Evolutionary conservation across 2,888 invertebrate genomes (phyloP).

Genomic region (Cylindroiulus punctatus): DNA sequence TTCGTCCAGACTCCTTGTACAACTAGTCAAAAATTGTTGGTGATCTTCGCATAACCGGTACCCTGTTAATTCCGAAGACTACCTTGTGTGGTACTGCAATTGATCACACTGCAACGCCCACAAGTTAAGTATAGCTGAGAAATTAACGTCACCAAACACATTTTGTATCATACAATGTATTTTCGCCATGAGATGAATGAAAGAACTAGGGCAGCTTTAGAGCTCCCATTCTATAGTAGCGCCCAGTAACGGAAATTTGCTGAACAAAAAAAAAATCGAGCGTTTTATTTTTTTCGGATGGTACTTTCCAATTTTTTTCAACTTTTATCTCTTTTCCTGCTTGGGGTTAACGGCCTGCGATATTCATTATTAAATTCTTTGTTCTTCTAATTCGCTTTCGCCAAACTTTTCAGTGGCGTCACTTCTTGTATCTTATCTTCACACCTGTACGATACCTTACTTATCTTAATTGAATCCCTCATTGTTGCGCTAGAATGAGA

Average conservation of each 20-base stretch:
- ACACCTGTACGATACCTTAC: constrained; percentile 37
- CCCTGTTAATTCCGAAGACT: too few species aligned
- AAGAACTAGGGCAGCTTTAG: neutral
- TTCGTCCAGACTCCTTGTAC: too few species aligned
- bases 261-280: neutral
- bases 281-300: neutral
- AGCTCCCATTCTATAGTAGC: neutral
- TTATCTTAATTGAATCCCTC: constrained; percentile 44
- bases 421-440: constrained; percentile 42
- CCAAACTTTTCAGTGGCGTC: constrained; percentile 17
- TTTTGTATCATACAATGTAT: too few species aligned
- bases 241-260: neutral
- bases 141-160: too few species aligned
- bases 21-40: too few species aligned
- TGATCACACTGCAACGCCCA: too few species aligned
- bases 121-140: too few species aligned
- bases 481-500: constrained; percentile 34
- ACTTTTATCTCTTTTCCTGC: neutral
- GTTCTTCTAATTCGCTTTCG: constrained; percentile 2
- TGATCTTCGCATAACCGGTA: too few species aligned
- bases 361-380: constrained; percentile 28
- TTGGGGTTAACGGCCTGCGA: neutral
- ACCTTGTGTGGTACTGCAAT: too few species aligned
- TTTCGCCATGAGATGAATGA: too few species aligned
- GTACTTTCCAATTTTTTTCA: neutral